These are phyloP conservation scores for Epinephelus fuscoguttatus DNA, from an alignment of 2,113 vertebrate genomes.

Conservation along the genomic window DNA sequence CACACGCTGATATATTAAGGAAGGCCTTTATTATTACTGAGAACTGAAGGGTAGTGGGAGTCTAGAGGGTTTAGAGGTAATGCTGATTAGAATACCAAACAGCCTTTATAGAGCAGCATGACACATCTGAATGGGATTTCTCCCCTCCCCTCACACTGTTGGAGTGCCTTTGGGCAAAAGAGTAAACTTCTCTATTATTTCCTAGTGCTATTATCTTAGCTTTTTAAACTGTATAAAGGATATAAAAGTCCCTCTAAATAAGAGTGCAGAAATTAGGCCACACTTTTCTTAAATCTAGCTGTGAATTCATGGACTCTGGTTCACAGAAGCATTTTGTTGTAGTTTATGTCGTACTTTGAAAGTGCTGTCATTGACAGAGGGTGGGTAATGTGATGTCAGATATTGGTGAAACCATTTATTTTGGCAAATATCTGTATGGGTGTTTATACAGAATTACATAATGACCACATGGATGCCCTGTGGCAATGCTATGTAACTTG, in stretches of 20 bases:
- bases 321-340: conserved; percentile 11
- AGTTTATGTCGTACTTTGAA: neutral
- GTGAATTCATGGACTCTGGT: neutral
- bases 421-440: neutral
- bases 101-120: neutral
- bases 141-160: neutral
- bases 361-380: neutral
- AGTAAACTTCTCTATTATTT: neutral
- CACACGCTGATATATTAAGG: neutral
- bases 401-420: neutral
- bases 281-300: neutral
- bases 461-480: neutral
- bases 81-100: neutral
- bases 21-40: neutral
- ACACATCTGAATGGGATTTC: neutral
- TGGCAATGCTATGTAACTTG: neutral
- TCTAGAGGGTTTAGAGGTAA: neutral
- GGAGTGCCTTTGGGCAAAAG: neutral
- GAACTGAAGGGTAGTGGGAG: neutral
- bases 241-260: neutral
- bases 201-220: too few relatives aligned
- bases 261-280: conserved; percentile 9
- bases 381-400: too few relatives aligned
- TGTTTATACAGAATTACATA: neutral
- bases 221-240: too few relatives aligned